Evolutionary conservation across 1,140 invertebrate genomes (phyloP).

Genomic region (Propsilocerus akamusi): DNA sequence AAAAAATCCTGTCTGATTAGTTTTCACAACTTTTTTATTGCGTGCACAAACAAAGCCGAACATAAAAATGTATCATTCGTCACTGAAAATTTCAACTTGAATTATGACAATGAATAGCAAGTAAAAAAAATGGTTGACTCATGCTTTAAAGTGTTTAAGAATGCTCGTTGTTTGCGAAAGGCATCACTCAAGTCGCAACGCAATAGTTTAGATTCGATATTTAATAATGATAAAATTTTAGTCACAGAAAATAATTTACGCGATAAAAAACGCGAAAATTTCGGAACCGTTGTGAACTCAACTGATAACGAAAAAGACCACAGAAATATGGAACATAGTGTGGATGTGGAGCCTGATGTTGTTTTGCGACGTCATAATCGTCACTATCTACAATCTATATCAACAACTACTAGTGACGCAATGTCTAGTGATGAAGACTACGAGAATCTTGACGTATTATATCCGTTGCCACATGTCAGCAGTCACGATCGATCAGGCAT

Average conservation of each 20-base stretch:
- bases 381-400: not conserved
- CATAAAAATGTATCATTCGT: too few species aligned
- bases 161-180: not conserved
- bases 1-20: too few species aligned
- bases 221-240: not conserved
- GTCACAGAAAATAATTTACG: too few species aligned
- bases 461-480: not conserved
- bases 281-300: too few species aligned
- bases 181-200: not conserved
- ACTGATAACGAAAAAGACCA: not conserved
- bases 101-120: too few species aligned
- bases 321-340: not conserved
- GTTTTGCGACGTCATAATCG: not conserved
- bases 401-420: not conserved
- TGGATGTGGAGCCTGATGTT: not conserved
- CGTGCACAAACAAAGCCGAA: too few species aligned
- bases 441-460: not conserved
- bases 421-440: not conserved
- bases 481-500: not conserved
- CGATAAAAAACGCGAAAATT: too few species aligned
- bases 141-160: not conserved
- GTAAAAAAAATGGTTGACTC: constrained; percentile 2
- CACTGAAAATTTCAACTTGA: too few species aligned
- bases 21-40: too few species aligned
- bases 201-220: not conserved